phyloP scores from a whole-genome alignment of 2,113 vertebrate species.

The Pampusana beccarii region DNA sequence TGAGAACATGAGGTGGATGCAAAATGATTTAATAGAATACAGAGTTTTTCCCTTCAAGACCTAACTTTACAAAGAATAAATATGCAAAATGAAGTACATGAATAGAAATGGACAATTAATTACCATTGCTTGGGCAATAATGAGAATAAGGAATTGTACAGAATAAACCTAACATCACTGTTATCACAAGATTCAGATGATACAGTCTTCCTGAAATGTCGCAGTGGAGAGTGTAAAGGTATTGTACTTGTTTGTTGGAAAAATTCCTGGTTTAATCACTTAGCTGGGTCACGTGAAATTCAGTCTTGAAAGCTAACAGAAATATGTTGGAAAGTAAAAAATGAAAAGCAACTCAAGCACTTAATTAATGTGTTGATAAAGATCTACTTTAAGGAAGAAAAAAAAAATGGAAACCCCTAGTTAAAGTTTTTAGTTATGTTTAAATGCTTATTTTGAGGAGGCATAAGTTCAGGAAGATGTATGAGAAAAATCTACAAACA shows the following conservation, averaged over 20 bases:
- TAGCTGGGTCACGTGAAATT: not conserved
- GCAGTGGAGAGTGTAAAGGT: not conserved
- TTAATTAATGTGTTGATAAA: not conserved
- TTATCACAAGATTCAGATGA: not conserved
- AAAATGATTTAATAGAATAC: not conserved
- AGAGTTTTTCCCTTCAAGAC: not conserved
- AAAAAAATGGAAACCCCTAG: not conserved
- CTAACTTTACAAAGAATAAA: not conserved
- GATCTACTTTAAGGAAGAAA: not conserved
- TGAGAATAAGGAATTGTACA: not conserved
- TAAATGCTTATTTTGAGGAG: not conserved
- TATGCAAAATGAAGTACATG: not conserved
- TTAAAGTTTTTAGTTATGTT: not conserved
- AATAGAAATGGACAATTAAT: not conserved
- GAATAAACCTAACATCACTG: not conserved
- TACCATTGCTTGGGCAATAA: not conserved
- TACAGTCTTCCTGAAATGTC: not conserved
- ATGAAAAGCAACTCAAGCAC: not conserved
- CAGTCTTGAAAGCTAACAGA: not conserved
- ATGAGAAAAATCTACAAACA: not conserved
- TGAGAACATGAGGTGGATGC: not conserved
- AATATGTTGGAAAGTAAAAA: not conserved
- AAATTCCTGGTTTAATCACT: slow-evolving; percentile 12
- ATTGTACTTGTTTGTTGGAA: not conserved
- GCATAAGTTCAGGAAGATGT: not conserved